These are phyloP conservation scores for Hylaeus volcanicus DNA, from an alignment of 1,140 invertebrate genomes.

Conservation along the genomic window DNA sequence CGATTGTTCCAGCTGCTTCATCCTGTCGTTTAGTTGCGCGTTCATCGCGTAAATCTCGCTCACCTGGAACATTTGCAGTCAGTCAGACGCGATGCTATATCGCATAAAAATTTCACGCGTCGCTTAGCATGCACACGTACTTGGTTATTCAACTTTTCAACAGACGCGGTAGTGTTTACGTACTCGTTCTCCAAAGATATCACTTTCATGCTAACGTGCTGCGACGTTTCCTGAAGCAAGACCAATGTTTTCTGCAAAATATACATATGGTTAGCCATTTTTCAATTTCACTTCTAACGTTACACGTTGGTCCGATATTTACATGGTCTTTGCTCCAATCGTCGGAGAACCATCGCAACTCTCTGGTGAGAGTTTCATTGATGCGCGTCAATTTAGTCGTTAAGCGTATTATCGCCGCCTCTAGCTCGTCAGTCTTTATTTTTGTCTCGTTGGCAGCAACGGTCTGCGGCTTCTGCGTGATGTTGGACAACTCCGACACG, in stretches of 20 bases:
- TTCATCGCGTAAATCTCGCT: constrained; percentile 59
- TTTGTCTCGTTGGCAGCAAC: constrained; percentile 74
- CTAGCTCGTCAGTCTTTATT: constrained; percentile 75
- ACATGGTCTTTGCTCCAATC: constrained; percentile 80
- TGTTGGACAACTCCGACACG: constrained; percentile 67
- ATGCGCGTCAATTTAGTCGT: constrained; percentile 75
- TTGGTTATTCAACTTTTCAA: constrained; percentile 69
- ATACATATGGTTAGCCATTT: constrained; percentile 5
- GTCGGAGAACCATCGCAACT: constrained; percentile 77
- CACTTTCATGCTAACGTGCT: constrained; percentile 75
- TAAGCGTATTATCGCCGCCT: constrained; percentile 71
- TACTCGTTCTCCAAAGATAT: constrained; percentile 75
- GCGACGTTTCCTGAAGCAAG: constrained; percentile 72
- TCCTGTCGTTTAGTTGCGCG: constrained; percentile 54
- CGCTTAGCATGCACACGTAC: constrained; percentile 42
- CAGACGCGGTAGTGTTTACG: constrained; percentile 60
- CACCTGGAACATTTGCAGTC: constrained; percentile 53
- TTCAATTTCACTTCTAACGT: not conserved
- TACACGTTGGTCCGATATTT: constrained; percentile 51
- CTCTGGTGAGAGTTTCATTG: constrained; percentile 78
- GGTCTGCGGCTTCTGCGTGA: constrained; percentile 69
- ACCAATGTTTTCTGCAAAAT: constrained; percentile 72
- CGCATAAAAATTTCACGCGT: not conserved
- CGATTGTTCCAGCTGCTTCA: constrained; percentile 68
- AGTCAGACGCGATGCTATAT: not conserved